phyloP scores from a whole-genome alignment of 1,140 invertebrate species.

The Triops longicaudatus region DNA sequence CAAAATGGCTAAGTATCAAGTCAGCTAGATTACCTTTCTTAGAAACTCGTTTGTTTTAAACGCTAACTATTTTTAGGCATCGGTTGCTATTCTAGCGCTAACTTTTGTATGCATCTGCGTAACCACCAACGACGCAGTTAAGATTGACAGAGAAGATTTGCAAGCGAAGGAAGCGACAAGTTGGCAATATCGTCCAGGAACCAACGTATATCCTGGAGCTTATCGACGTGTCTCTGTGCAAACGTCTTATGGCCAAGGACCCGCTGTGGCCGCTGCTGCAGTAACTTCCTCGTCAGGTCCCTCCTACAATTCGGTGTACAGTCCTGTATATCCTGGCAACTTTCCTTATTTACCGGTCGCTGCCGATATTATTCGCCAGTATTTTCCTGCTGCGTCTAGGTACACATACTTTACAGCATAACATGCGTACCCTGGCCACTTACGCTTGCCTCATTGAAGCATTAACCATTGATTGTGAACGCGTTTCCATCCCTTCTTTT shows the following conservation, averaged over 20 bases:
- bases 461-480: too few relatives aligned
- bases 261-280: neutral
- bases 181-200: neutral
- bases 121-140: neutral
- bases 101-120: neutral
- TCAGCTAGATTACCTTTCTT: neutral
- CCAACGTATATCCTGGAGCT: neutral
- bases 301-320: neutral
- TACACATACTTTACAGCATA: neutral
- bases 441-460: too few relatives aligned
- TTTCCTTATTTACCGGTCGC: neutral
- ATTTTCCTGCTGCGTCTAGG: neutral
- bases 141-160: neutral
- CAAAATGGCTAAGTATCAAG: neutral
- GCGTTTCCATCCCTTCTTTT: too few relatives aligned
- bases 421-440: too few relatives aligned
- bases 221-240: neutral
- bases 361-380: neutral
- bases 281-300: neutral
- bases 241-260: neutral
- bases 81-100: neutral
- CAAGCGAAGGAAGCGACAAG: neutral
- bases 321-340: neutral
- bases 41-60: neutral
- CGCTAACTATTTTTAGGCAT: neutral